phyloP scores from a whole-genome alignment of 2,888 invertebrate genomes.

The Rugalucina vietnamica region DNA sequence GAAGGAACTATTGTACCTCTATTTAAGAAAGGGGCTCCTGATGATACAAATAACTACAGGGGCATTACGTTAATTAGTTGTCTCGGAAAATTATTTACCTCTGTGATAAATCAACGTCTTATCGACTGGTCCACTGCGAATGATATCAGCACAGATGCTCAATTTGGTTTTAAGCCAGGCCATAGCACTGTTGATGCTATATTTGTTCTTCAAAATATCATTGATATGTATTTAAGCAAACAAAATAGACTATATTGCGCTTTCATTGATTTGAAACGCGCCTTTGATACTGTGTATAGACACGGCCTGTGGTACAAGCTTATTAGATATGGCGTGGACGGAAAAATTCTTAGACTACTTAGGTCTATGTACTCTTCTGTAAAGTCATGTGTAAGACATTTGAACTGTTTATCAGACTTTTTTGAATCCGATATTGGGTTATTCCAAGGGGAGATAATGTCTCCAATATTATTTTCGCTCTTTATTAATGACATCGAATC shows the following conservation, averaged over 20 bases:
- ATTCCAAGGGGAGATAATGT: slow-evolving; percentile 17
- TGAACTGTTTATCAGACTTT: background rate
- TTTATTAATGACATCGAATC: slow-evolving; percentile 7
- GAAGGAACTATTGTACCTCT: background rate
- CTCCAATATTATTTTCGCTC: background rate
- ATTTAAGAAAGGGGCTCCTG: background rate
- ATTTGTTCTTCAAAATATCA: slow-evolving; percentile 16
- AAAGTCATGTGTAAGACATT: slow-evolving; percentile 1
- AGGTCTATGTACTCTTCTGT: background rate
- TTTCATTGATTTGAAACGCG: slow-evolving; percentile 12
- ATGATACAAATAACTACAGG: slow-evolving; percentile 4
- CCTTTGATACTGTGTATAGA: slow-evolving; percentile 9
- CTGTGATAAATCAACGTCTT: slow-evolving; percentile 9
- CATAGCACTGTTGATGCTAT: slow-evolving; percentile 8
- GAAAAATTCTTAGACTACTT: background rate
- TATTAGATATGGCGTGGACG: background rate
- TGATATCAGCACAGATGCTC: slow-evolving; percentile 1
- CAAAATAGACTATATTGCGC: background rate
- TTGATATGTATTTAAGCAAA: background rate
- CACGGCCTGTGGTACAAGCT: slow-evolving; percentile 7
- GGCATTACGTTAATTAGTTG: slow-evolving; percentile 14
- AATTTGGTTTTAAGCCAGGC: background rate
- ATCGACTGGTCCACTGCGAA: background rate
- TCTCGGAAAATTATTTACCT: slow-evolving; percentile 12
- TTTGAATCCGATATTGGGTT: background rate